Evolutionary conservation across 1,140 invertebrate species (phyloP), one percentile per base, ranked within the genome.

Genomic region (Drosophila varians): DNA sequence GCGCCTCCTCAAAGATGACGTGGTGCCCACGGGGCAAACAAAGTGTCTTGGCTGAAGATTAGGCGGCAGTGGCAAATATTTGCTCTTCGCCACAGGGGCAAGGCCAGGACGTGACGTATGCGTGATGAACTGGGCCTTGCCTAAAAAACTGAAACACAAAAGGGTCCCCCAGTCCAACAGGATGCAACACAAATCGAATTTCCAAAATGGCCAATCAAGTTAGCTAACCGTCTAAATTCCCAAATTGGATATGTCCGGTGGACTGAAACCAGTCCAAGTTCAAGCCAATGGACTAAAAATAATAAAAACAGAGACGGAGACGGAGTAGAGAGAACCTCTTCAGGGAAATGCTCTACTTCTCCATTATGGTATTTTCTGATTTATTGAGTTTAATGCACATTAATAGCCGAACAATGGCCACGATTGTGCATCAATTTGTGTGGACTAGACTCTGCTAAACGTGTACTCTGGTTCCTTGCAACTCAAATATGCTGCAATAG

Each of bases 381-480:
- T 77, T 47, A 66, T 84, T 74, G 64, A 47, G 18, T 21, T 61
- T 51, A 75, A 80, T 76, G 77, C 70, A 74, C 64, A 65, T 68
- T 74, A 83, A 84, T 84, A 40, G 31, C 4, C 23, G 36, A 7
- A 84, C 58, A 83, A 74, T 53, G 45, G 52, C 12, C 18, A 4
- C 12, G 25, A 42, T 55, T 73, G 60, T 68, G 57, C 43, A 28
- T 12, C 49, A 70, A 46, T 74, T 62, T 54, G 25, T 21, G 2
- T 21, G 21, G 40, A 4, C 1, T 5, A 1, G 7, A 26, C 25
- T 26, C 25, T 11, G n/a, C 28, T 31, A 3, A n/a, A 11, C 11
- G 11, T 31, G 11, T 31, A 31, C 28, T 31, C 4, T 3, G 28
- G 2, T 31, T 31, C 28, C 5, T 28, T 21, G 53, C 19, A 46